These are phyloP conservation scores for Microplitis mediator DNA, from an alignment of 1,140 invertebrate genomes.

Conservation along the genomic window DNA sequence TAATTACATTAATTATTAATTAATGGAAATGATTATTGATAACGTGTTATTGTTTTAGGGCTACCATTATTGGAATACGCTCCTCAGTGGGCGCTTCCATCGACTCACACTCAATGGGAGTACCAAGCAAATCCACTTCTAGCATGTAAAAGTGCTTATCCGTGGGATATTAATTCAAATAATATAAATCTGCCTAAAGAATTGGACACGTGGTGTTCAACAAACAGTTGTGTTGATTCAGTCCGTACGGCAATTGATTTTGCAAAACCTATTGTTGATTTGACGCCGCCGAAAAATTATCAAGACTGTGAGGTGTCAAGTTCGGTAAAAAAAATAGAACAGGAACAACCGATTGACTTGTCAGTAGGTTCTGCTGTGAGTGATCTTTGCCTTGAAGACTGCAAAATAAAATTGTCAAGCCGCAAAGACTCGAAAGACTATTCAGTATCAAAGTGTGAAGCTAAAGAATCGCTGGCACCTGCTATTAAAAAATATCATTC, in stretches of 20 bases:
- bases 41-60: conserved; percentile 40
- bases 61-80: conserved; percentile 46
- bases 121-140: conserved; percentile 44
- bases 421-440: neutral
- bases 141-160: conserved; percentile 39
- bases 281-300: neutral
- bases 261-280: neutral
- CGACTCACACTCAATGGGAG: conserved; percentile 43
- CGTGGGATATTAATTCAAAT: conserved; percentile 8
- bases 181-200: neutral
- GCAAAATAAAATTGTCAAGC: neutral
- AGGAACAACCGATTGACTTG: neutral
- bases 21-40: neutral
- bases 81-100: conserved; percentile 53
- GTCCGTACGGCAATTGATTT: neutral
- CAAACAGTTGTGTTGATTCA: neutral
- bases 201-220: neutral
- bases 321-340: neutral
- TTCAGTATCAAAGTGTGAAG: neutral
- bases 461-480: neutral
- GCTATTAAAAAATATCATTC: neutral
- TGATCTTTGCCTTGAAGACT: neutral
- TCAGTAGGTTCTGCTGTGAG: neutral
- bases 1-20: conserved; percentile 4
- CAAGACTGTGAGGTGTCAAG: neutral